Evolutionary conservation across 2,113 vertebrate species (phyloP).

Genomic region (Megatriorchis doriae): DNA sequence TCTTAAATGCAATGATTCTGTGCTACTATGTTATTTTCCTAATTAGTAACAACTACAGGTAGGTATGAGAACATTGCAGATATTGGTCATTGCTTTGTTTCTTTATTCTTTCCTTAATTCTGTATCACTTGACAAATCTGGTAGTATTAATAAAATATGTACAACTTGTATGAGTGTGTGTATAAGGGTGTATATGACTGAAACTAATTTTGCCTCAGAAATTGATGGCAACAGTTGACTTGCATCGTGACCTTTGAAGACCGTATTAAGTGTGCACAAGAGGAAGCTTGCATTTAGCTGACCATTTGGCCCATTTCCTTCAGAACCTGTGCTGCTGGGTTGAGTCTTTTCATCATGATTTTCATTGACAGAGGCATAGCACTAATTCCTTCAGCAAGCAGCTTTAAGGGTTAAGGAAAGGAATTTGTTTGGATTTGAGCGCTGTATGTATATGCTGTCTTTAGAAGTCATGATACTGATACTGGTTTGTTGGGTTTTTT

Average conservation of each 20-base stretch:
- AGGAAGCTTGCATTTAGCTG: background rate
- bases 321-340: background rate
- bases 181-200: background rate
- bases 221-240: background rate
- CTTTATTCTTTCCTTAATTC: background rate
- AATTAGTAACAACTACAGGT: background rate
- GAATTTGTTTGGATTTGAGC: background rate
- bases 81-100: background rate
- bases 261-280: accelerated
- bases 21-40: background rate
- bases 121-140: background rate
- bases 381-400: background rate
- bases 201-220: background rate
- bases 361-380: background rate
- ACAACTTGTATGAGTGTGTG: too few species aligned
- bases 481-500: background rate
- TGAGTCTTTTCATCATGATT: background rate
- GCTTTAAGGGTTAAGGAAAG: background rate
- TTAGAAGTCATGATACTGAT: background rate
- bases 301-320: background rate
- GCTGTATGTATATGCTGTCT: background rate
- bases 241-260: background rate
- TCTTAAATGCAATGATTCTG: background rate
- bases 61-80: background rate
- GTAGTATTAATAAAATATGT: background rate